A percentile compares a stretch with the other conserved stretches of the same genome.
phyloP scores from a whole-genome alignment of 2,888 invertebrate species.

The Euspilapteryx auroguttella region DNA sequence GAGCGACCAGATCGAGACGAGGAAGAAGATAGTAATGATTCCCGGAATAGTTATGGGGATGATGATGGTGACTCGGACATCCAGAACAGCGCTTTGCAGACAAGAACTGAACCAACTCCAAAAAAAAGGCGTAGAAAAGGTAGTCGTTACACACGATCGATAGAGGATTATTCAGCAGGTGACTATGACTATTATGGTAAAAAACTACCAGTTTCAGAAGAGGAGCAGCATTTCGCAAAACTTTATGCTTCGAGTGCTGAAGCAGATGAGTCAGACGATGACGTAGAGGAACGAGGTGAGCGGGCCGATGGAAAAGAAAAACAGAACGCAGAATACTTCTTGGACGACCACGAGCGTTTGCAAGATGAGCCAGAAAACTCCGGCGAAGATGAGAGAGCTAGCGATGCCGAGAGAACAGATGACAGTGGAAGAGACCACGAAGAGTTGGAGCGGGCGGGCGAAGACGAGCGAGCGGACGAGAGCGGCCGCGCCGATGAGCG shows the following conservation, averaged over 20 bases:
- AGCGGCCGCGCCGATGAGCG: constrained; percentile 13
- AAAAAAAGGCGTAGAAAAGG: constrained; percentile 6
- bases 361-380: constrained; percentile 5
- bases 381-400: constrained; percentile 12
- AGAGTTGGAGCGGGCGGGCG: constrained; percentile 14
- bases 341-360: constrained; percentile 29
- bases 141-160: constrained; percentile 5
- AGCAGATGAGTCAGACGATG: background rate
- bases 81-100: constrained; percentile 20
- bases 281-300: background rate
- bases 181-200: constrained; percentile 42
- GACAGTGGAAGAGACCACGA: constrained; percentile 15
- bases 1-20: constrained; percentile 16
- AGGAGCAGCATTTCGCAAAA: constrained; percentile 20
- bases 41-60: background rate
- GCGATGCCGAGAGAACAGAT: constrained; percentile 11
- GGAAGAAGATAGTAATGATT: constrained; percentile 4
- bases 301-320: constrained; percentile 2
- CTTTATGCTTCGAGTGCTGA: background rate
- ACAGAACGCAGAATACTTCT: constrained; percentile 15
- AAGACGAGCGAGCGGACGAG: constrained; percentile 15
- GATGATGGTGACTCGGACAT: constrained; percentile 18
- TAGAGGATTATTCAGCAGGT: constrained; percentile 21
- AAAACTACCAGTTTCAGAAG: constrained; percentile 29
- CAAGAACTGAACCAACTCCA: constrained; percentile 22